Conservation (phyloP, 2,113 vertebrate species). For the Anhinga anhinga region DNA sequence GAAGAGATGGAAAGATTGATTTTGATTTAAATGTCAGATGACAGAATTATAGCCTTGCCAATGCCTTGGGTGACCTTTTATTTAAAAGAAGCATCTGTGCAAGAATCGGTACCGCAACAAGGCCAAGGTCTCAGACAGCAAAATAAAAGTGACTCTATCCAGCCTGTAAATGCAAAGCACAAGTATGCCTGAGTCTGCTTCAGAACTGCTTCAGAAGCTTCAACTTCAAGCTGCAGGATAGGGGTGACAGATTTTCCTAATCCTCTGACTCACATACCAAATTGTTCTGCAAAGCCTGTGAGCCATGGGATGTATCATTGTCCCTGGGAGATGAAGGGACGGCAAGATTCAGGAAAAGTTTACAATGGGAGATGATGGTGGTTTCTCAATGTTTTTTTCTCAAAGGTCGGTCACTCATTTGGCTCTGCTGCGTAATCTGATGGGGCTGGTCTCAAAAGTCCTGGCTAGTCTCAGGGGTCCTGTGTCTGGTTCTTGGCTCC, state of each 20-base stretch:
- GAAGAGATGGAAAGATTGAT: constrained; percentile 15
- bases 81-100: constrained; percentile 4
- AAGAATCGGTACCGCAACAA: background rate
- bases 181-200: background rate
- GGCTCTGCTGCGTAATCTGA: background rate
- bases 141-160: background rate
- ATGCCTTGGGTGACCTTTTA: background rate
- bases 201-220: background rate
- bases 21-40: constrained; percentile 43
- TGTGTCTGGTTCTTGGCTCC: background rate
- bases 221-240: background rate
- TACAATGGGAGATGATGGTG: background rate
- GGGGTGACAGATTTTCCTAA: background rate
- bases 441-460: background rate
- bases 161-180: background rate
- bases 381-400: background rate
- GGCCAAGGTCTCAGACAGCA: background rate
- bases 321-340: background rate
- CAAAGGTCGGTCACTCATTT: background rate
- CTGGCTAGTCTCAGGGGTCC: background rate
- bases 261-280: background rate
- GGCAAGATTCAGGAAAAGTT: background rate
- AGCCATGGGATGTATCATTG: background rate
- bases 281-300: background rate
- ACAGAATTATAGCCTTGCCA: constrained; percentile 30